phyloP scores from a whole-genome alignment of 2,113 vertebrate genomes.

The Thymallus thymallus region DNA sequence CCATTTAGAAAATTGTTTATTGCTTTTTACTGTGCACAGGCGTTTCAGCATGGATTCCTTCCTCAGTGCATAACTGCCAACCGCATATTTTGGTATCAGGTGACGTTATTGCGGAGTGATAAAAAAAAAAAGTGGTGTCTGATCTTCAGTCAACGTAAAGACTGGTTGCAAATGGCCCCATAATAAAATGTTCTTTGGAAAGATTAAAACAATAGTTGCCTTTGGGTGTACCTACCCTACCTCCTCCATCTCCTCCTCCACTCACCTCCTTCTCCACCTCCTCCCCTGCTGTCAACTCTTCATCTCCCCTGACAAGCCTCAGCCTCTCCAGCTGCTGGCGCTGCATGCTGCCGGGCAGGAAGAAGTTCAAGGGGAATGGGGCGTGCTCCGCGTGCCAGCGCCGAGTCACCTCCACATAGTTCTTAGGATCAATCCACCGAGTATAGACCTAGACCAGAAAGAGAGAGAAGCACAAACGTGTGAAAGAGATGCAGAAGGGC shows the following conservation, averaged over 20 bases:
- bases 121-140: too few species aligned
- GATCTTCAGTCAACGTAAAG: too few species aligned
- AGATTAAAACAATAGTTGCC: background rate
- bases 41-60: background rate
- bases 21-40: too few species aligned
- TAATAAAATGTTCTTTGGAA: background rate
- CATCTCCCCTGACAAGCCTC: slow-evolving; percentile 78
- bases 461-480: background rate
- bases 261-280: slow-evolving; percentile 90
- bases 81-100: too few species aligned
- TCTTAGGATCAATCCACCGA: slow-evolving; percentile 88
- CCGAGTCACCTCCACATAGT: slow-evolving; percentile 90
- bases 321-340: slow-evolving; percentile 78
- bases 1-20: background rate
- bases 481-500: background rate
- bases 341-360: slow-evolving; percentile 88
- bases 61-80: background rate
- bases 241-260: background rate
- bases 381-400: slow-evolving; percentile 88
- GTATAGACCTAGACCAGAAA: slow-evolving; percentile 80
- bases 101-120: too few species aligned
- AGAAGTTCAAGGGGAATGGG: slow-evolving; percentile 91
- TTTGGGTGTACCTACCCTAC: background rate
- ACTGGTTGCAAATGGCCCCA: too few species aligned
- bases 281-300: slow-evolving; percentile 79